Percentiles rank a stretch among this genome's conserved stretches.
phyloP scores from a whole-genome alignment of 2,888 invertebrate species.

The Yponomeuta evonymella region DNA sequence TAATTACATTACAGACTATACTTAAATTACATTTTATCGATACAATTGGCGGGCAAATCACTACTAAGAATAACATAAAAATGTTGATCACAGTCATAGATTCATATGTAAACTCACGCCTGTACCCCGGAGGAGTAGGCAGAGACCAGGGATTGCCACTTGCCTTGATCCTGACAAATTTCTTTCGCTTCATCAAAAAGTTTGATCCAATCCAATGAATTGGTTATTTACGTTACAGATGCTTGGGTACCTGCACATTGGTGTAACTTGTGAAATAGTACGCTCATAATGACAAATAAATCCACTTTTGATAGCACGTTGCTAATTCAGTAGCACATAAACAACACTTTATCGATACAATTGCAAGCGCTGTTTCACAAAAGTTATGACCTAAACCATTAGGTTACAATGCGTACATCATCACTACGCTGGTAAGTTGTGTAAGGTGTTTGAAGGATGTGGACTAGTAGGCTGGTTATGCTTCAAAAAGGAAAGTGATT shows the following conservation, averaged over 20 bases:
- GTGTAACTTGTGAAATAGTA: neutral
- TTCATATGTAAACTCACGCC: no score
- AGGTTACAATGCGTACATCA: neutral
- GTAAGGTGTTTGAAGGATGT: neutral
- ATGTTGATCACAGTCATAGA: no score
- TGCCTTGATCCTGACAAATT: no score
- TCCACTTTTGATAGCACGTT: constrained; percentile 3
- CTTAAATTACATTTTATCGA: no score
- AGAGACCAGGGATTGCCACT: no score
- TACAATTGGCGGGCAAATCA: no score
- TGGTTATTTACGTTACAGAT: no score
- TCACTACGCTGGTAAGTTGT: neutral
- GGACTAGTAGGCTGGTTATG: neutral
- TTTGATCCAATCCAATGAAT: no score
- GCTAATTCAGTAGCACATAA: neutral
- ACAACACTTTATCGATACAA: neutral
- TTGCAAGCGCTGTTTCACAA: neutral
- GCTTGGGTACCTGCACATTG: neutral
- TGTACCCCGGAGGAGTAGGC: no score
- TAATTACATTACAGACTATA: no score
- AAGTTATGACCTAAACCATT: neutral
- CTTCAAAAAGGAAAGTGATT: neutral
- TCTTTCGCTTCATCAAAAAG: no score
- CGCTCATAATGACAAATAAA: neutral
- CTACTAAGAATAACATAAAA: no score